These are phyloP conservation scores for Cheilosia variabilis DNA, from an alignment of 2,888 invertebrate species.

Conservation along the genomic window DNA sequence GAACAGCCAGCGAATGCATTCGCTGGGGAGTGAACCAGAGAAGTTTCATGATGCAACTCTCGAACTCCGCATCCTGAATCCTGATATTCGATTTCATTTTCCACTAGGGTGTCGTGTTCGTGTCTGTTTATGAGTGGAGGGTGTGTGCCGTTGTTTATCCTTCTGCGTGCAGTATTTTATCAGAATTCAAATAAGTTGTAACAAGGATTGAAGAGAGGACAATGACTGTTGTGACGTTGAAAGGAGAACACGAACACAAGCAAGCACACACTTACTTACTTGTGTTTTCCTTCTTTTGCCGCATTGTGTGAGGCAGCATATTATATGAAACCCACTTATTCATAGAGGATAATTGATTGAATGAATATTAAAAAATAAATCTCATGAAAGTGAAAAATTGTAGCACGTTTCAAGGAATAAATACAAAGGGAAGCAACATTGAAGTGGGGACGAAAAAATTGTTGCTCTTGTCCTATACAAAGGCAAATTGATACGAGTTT, in stretches of 20 bases:
- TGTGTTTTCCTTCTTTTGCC: slow-evolving; percentile 7
- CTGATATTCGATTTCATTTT: slow-evolving; percentile 39
- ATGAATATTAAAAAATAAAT: slow-evolving; percentile 68
- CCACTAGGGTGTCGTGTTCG: slow-evolving; percentile 5
- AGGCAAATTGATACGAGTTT: slow-evolving; percentile 37
- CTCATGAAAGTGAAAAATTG: slow-evolving; percentile 59
- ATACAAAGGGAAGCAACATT: slow-evolving; percentile 36
- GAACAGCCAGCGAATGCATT: slow-evolving; percentile 18
- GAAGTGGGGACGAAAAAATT: slow-evolving; percentile 1
- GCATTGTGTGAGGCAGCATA: slow-evolving; percentile 18
- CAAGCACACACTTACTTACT: neutral
- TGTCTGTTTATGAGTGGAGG: slow-evolving; percentile 6
- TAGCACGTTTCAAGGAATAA: slow-evolving; percentile 45
- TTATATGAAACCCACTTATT: slow-evolving; percentile 50
- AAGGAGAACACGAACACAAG: slow-evolving; percentile 6
- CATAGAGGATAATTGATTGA: slow-evolving; percentile 71
- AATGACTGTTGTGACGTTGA: slow-evolving; percentile 64
- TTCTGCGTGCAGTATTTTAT: slow-evolving; percentile 57
- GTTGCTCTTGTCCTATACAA: slow-evolving; percentile 58
- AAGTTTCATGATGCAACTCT: slow-evolving; percentile 19
- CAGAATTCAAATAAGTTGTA: slow-evolving; percentile 63
- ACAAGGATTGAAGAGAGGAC: slow-evolving; percentile 57
- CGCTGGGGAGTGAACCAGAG: neutral
- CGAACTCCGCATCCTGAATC: slow-evolving; percentile 37
- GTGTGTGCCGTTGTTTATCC: slow-evolving; percentile 47